phyloP scores from a whole-genome alignment of 2,797 vertebrate genomes.

The Enteromius treurensis region DNA sequence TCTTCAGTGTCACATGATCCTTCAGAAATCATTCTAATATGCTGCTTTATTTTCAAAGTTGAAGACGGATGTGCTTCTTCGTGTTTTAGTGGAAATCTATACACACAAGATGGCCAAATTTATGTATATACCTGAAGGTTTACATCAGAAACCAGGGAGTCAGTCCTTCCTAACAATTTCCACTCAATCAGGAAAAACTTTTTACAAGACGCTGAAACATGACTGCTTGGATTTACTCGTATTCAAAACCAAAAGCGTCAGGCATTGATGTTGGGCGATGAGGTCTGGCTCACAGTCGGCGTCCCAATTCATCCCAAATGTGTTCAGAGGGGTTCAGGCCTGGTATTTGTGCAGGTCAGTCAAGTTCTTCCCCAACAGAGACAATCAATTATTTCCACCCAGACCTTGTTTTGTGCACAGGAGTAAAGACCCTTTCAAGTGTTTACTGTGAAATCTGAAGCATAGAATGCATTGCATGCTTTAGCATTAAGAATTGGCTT shows the following conservation, averaged over 20 bases:
- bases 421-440: not conserved
- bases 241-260: not conserved
- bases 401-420: not conserved
- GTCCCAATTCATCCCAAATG: constrained; percentile 15
- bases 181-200: not conserved
- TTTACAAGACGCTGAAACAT: not conserved
- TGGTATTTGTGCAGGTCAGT: not conserved
- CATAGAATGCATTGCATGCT: not conserved
- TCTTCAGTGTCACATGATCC: not conserved
- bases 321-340: not conserved
- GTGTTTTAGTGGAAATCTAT: not conserved
- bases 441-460: constrained; percentile 10
- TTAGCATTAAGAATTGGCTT: not conserved
- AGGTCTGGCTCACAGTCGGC: not conserved
- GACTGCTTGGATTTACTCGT: not conserved
- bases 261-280: not conserved
- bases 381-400: not conserved
- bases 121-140: not conserved
- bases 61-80: not conserved
- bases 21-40: not conserved
- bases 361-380: not conserved
- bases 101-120: not conserved
- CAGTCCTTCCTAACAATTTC: not conserved
- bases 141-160: not conserved
- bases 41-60: not conserved